phyloP scores from a whole-genome alignment of 2,888 invertebrate genomes.

The Muscina levida region DNA sequence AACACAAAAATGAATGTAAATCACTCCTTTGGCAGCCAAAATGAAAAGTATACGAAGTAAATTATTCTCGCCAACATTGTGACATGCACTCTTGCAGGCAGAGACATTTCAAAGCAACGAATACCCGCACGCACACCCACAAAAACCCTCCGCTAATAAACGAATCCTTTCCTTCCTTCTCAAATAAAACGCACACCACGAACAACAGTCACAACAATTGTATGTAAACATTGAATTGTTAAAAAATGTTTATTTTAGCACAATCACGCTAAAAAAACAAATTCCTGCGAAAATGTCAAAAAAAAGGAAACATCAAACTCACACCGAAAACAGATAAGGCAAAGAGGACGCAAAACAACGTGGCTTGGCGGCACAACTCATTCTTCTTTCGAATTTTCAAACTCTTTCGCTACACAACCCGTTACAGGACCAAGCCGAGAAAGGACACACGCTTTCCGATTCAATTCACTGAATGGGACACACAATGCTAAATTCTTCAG shows the following conservation, averaged over 20 bases:
- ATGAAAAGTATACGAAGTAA: conserved; percentile 5
- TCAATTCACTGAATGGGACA: neutral
- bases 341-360: conserved; percentile 4
- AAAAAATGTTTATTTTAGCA: conserved; percentile 57
- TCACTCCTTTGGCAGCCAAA: conserved; percentile 57
- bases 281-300: conserved; percentile 50
- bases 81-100: too few species aligned
- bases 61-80: too few species aligned
- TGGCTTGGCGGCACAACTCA: conserved; percentile 25
- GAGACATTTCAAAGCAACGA: neutral
- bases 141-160: conserved; percentile 38
- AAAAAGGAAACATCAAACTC: conserved; percentile 38
- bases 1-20: conserved; percentile 44
- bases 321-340: conserved; percentile 18
- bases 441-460: conserved; percentile 39
- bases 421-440: conserved; percentile 23
- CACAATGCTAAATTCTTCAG: conserved; percentile 2
- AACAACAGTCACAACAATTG: conserved; percentile 39
- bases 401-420: conserved; percentile 37
- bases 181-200: conserved; percentile 38
- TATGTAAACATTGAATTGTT: conserved; percentile 40
- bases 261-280: conserved; percentile 60
- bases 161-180: conserved; percentile 51
- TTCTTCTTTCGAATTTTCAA: conserved; percentile 13
- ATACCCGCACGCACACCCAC: conserved; percentile 9